These are phyloP conservation scores for Echinops telfairi DNA, from an alignment of 2,113 vertebrate genomes.

Conservation along the genomic window DNA sequence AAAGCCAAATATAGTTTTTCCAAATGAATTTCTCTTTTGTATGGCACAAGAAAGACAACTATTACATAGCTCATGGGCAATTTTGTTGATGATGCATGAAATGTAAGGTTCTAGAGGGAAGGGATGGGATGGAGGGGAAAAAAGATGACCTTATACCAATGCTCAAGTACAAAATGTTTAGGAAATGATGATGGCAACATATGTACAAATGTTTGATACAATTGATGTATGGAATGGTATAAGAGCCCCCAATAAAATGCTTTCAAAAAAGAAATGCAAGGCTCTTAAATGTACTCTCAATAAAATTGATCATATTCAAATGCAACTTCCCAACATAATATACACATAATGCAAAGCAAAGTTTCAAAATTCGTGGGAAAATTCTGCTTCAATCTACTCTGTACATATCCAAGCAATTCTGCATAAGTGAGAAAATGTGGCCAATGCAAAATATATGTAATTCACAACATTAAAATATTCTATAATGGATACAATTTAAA, in stretches of 20 bases:
- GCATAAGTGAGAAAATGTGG: constrained; percentile 15
- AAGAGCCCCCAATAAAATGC: no score
- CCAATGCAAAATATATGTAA: neutral
- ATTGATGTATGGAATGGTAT: no score
- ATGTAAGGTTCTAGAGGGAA: neutral
- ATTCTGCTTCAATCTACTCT: neutral
- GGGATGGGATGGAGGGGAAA: no score
- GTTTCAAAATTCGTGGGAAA: neutral
- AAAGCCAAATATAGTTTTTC: neutral
- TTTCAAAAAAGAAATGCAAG: neutral
- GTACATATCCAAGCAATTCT: constrained; percentile 28
- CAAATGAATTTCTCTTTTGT: neutral
- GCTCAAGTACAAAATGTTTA: no score
- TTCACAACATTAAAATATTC: neutral
- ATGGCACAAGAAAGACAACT: neutral
- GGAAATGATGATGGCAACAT: no score
- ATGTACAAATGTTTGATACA: no score
- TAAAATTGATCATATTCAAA: constrained; percentile 46
- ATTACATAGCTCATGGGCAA: neutral
- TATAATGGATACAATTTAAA: neutral
- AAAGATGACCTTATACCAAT: no score
- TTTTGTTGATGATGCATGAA: constrained; percentile 22
- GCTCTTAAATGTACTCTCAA: neutral
- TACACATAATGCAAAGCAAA: neutral
- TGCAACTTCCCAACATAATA: neutral